phyloP scores from a whole-genome alignment of 2,888 invertebrate genomes.

The Ctena decussata region DNA sequence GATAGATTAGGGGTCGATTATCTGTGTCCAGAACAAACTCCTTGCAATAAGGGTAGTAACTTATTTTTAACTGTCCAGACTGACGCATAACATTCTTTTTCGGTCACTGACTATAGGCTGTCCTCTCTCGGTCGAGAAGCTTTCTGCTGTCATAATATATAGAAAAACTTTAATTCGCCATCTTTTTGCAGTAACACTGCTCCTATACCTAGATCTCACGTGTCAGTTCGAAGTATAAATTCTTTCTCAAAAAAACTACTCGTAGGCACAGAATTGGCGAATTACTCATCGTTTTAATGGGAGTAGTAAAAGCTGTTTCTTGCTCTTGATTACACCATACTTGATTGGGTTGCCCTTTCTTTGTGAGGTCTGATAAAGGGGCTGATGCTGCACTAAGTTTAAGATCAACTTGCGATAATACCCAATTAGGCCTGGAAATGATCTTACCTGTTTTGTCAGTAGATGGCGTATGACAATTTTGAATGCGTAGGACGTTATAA shows the following conservation, averaged over 20 bases:
- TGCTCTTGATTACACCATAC: neutral
- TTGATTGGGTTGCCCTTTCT: neutral
- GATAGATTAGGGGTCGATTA: slow-evolving; percentile 57
- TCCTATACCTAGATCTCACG: neutral
- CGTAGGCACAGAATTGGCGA: neutral
- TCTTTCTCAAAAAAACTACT: neutral
- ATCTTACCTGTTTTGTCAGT: slow-evolving; percentile 1
- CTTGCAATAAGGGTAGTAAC: neutral
- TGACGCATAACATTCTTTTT: neutral
- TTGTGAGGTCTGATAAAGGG: neutral
- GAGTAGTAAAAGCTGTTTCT: neutral
- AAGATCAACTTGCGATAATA: neutral
- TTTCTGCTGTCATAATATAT: slow-evolving; percentile 12
- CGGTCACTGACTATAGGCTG: neutral
- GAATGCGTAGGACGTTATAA: neutral
- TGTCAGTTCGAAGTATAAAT: neutral
- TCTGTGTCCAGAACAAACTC: slow-evolving; percentile 67
- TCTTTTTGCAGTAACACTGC: neutral
- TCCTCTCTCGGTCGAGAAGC: slow-evolving; percentile 41
- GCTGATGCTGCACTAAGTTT: neutral
- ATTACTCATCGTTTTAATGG: neutral
- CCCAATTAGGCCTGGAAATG: neutral
- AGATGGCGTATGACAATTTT: neutral
- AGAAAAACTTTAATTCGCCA: neutral
- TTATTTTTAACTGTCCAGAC: neutral